Evolutionary conservation across 2,113 vertebrate genomes (phyloP).

Genomic region (Lamprologus tigripictilis): DNA sequence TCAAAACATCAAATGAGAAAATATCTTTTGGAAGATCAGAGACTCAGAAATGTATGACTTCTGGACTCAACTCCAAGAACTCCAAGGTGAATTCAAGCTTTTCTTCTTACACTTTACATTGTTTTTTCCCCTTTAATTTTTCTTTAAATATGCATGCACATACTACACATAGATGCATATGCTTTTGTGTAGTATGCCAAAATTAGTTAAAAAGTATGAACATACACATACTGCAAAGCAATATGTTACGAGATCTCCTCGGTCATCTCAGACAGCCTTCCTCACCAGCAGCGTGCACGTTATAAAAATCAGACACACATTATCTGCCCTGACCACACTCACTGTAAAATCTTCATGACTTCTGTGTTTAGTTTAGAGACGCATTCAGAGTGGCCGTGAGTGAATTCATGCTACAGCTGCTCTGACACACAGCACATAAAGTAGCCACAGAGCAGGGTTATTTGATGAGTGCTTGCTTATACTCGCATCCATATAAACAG

Average conservation of each 20-base stretch:
- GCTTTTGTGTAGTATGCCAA: background rate
- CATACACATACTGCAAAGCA: background rate
- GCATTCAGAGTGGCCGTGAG: background rate
- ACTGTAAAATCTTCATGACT: conserved; percentile 12
- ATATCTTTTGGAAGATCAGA: background rate
- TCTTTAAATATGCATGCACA: background rate
- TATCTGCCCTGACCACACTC: conserved; percentile 25
- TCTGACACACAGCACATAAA: conserved; percentile 35
- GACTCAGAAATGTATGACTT: background rate
- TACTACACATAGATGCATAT: background rate
- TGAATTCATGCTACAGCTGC: background rate
- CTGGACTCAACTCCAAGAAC: background rate
- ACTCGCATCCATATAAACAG: background rate
- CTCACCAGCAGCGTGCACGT: background rate
- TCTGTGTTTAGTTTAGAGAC: conserved; percentile 34
- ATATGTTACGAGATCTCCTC: background rate
- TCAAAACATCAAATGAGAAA: background rate
- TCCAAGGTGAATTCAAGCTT: background rate
- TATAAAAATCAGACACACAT: conserved; percentile 47
- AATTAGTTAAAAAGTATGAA: background rate
- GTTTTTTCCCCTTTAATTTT: background rate
- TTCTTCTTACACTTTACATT: background rate
- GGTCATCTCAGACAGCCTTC: background rate
- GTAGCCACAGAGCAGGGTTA: conserved; percentile 17
- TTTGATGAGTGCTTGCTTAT: background rate